These are phyloP conservation scores for Temnopleurus reevesii DNA, from an alignment of 53 echinoderm and acorn worm species.

Conservation along the genomic window DNA sequence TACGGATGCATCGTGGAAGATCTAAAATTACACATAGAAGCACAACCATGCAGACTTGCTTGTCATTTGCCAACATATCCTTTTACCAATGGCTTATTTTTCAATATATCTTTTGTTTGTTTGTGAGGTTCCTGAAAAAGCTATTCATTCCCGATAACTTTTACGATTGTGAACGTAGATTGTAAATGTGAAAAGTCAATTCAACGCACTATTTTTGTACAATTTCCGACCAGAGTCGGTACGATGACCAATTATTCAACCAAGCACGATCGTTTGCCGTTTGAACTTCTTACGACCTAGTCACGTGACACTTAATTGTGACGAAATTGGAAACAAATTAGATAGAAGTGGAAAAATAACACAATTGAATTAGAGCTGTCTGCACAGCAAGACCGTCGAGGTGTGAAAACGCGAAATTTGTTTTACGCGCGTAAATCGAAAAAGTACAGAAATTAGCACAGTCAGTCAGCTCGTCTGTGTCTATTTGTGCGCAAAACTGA, in stretches of 20 bases:
- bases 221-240: not conserved
- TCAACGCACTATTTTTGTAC: not conserved
- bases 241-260: slow-evolving; percentile 16
- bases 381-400: not conserved
- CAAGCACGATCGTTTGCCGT: not conserved
- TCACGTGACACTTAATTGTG: slow-evolving; percentile 24
- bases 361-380: slow-evolving; percentile 9
- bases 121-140: not conserved
- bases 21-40: too few relatives aligned
- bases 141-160: too few relatives aligned
- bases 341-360: slow-evolving; percentile 2
- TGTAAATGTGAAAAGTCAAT: not conserved
- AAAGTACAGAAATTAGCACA: not conserved
- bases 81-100: too few relatives aligned
- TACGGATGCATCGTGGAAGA: too few relatives aligned
- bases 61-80: too few relatives aligned
- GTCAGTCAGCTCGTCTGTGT: not conserved
- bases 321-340: not conserved
- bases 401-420: not conserved
- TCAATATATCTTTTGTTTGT: too few relatives aligned
- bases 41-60: too few relatives aligned
- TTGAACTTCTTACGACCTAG: not conserved
- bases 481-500: not conserved
- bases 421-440: not conserved
- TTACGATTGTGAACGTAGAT: not conserved